Conservation (phyloP, 2,797 vertebrate species). For the Liasis olivaceus region DNA sequence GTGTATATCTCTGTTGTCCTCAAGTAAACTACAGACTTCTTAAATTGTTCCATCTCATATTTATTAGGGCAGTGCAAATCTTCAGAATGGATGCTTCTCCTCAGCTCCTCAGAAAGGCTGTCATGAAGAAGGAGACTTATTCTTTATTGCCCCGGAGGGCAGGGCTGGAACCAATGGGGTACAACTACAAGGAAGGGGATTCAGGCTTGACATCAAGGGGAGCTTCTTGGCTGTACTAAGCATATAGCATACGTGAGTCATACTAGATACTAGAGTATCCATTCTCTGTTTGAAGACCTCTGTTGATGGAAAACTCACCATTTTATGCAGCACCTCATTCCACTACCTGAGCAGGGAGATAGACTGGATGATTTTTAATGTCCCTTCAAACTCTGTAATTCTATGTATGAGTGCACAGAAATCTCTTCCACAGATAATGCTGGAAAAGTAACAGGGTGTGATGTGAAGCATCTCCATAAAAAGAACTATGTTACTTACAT, state of each 20-base stretch:
- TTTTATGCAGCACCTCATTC: neutral
- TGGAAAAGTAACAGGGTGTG: neutral
- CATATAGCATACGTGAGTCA: neutral
- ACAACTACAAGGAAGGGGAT: neutral
- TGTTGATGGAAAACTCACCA: neutral
- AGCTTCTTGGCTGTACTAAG: neutral
- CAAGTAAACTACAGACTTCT: conserved; percentile 3
- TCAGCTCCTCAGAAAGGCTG: neutral
- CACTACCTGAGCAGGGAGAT: neutral
- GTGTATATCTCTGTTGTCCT: neutral
- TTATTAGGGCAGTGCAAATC: neutral
- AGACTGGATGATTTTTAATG: neutral
- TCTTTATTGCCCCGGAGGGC: neutral
- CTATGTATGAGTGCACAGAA: neutral
- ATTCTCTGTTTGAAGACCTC: neutral
- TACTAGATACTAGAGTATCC: neutral
- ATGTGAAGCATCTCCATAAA: neutral
- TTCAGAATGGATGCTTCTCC: neutral
- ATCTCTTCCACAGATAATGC: neutral
- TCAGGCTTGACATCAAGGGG: neutral
- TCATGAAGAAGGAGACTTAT: neutral
- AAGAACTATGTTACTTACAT: neutral
- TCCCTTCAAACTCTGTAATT: neutral
- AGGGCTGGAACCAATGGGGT: neutral
- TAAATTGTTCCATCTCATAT: neutral